Base-by-base conservation (phyloP, 2,888 invertebrate genomes). In the Tubiluchus corallicola region DNA sequence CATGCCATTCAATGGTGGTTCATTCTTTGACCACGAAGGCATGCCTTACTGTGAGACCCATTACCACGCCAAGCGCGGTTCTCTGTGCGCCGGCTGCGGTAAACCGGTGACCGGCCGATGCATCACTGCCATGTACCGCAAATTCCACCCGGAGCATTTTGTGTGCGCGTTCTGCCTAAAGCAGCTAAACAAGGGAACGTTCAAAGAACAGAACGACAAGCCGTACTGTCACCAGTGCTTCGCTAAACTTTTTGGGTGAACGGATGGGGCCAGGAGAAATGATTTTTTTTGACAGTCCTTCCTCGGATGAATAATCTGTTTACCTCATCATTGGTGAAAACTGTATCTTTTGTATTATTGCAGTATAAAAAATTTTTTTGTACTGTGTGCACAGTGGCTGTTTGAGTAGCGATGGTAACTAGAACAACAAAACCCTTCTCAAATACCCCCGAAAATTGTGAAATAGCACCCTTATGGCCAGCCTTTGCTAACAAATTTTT, bases 101-200 rank as follows among this genome's bases (percentile, higher is more conserved):
- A 88, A 92, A 61, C 94, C 96, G 15, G 94, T 98, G 57, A 59
- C 62, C 9, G 68, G 68, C 3, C 80, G 96, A 29, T 98, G 96
- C 68, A 94, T 99, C 63, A 96, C 96, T 1, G 96, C 96, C 51
- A 94, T 99, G 92, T 92, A 87, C 69, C 73, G 83, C 55, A 96
- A 98, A 69, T 98, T 90, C 74, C 98, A 99, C 67, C 96, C 96
- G 0, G 96, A 98, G 64, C 96, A 98, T 69, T 99, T 98, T 63
- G 90, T 92, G 4, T 98, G 98, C 70, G 90, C 94, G n/a, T 99
- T 94, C 71, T 99, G 98, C 61, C 72, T 92, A 50, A 82, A 90
- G 60, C 94, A 94, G 63, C 74, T 99, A 53, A 96, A 94, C 68
- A 96, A 96, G 64, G 96, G 96, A 57, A 98, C 96, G 1, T 98